Conservation (phyloP, 2,113 vertebrate species). For the Erythrocercus mccallii region DNA sequence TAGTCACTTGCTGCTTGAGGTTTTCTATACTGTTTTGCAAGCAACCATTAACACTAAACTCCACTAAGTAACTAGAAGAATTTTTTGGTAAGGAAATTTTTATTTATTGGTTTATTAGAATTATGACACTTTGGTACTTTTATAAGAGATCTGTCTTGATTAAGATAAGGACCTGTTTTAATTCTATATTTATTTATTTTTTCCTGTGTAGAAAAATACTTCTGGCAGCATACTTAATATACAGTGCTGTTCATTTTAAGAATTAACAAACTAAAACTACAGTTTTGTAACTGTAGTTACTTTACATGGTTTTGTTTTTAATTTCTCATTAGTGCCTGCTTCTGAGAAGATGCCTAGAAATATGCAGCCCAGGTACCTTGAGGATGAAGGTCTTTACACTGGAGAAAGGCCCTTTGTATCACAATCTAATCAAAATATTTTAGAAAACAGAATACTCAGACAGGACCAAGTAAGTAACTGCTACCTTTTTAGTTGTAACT, state of each 20-base stretch:
- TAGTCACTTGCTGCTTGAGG: neutral
- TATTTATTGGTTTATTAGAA: neutral
- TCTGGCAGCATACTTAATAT: neutral
- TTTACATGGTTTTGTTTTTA: neutral
- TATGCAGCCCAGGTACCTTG: conserved; percentile 86
- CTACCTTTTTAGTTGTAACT: neutral
- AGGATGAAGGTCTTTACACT: conserved; percentile 94
- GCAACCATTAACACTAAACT: neutral
- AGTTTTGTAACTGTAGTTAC: neutral
- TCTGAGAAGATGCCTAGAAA: conserved; percentile 87
- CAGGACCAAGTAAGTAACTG: conserved; percentile 78
- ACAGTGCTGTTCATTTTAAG: neutral
- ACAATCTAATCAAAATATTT: conserved; percentile 81
- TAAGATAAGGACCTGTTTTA: neutral
- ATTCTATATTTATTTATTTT: neutral
- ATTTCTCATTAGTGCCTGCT: conserved; percentile 75
- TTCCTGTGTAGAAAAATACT: neutral
- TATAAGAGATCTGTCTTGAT: neutral
- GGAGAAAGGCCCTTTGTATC: conserved; percentile 84
- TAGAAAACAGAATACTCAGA: conserved; percentile 89
- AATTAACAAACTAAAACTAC: neutral
- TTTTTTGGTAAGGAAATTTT: neutral
- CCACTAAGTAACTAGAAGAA: neutral
- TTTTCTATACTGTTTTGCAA: neutral
- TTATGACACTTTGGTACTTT: neutral